phyloP scores from a whole-genome alignment of 2,113 vertebrate genomes.

The Heptranchias perlo region DNA sequence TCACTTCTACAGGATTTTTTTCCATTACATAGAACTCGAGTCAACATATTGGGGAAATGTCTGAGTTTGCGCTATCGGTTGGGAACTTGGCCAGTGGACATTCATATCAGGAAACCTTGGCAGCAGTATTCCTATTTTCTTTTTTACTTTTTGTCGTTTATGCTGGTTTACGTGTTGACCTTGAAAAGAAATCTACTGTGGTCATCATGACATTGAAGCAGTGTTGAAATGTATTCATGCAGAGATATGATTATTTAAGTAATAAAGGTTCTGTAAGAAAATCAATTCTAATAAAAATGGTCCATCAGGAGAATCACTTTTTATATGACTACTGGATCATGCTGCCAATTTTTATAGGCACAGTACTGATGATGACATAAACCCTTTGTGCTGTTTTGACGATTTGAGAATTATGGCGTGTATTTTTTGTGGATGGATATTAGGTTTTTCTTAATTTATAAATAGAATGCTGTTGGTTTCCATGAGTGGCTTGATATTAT shows the following conservation, averaged over 20 bases:
- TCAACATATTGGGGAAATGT: not conserved
- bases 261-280: constrained; percentile 14
- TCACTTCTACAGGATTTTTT: not conserved
- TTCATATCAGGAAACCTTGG: not conserved
- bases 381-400: constrained; percentile 2
- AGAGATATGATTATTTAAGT: constrained; percentile 26
- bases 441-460: not conserved
- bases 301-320: constrained; percentile 26
- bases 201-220: not conserved
- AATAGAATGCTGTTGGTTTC: not conserved
- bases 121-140: not conserved
- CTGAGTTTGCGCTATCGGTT: not conserved
- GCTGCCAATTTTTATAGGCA: constrained; percentile 33
- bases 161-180: not conserved
- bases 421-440: not conserved
- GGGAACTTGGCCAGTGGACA: not conserved
- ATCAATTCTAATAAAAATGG: constrained; percentile 35
- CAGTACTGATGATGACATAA: constrained; percentile 29
- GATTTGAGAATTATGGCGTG: not conserved
- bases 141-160: not conserved
- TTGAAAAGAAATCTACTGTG: not conserved
- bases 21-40: not conserved
- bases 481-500: not conserved
- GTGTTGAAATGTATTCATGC: not conserved
- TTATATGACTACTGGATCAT: constrained; percentile 24